Percentiles rank a stretch among this genome's conserved stretches.
Conservation (phyloP, 2,888 invertebrate species). For the Stenchaetothrips biformis region DNA sequence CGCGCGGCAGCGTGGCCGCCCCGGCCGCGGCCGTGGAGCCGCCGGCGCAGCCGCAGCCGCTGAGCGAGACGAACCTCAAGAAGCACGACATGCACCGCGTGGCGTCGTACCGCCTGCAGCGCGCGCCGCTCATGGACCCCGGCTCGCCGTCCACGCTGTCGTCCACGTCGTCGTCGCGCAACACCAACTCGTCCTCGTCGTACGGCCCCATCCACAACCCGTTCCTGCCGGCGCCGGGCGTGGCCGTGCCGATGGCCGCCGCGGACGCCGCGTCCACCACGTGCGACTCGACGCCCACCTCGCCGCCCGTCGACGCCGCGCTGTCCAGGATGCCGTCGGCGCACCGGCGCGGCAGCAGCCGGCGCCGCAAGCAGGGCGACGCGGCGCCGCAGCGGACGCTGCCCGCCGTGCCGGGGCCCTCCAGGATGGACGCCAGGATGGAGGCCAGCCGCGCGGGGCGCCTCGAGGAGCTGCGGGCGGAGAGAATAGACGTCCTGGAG, state of each 20-base stretch:
- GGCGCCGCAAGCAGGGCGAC: background rate
- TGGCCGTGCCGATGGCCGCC: constrained; percentile 38
- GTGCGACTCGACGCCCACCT: constrained; percentile 23
- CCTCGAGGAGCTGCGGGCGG: background rate
- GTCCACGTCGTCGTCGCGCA: constrained; percentile 26
- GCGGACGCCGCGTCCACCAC: constrained; percentile 27
- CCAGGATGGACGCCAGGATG: background rate
- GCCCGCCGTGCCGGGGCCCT: background rate
- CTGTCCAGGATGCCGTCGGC: background rate
- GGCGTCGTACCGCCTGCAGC: constrained; percentile 27
- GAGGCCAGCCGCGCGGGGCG: background rate
- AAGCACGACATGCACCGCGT: constrained; percentile 5
- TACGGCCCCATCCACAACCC: constrained; percentile 33
- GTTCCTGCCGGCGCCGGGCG: constrained; percentile 38
- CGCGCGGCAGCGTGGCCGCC: background rate
- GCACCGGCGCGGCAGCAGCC: constrained; percentile 1
- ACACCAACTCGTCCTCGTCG: constrained; percentile 30
- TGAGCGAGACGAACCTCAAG: constrained; percentile 7
- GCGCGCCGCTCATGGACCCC: constrained; percentile 33
- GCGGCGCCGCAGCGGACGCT: background rate
- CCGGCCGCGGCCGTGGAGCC: background rate
- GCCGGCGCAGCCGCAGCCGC: background rate
- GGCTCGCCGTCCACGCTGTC: constrained; percentile 30
- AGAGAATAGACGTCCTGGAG: background rate
- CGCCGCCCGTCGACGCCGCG: background rate